phyloP scores from a whole-genome alignment of 2,888 invertebrate species.

The Philereme vetulata region DNA sequence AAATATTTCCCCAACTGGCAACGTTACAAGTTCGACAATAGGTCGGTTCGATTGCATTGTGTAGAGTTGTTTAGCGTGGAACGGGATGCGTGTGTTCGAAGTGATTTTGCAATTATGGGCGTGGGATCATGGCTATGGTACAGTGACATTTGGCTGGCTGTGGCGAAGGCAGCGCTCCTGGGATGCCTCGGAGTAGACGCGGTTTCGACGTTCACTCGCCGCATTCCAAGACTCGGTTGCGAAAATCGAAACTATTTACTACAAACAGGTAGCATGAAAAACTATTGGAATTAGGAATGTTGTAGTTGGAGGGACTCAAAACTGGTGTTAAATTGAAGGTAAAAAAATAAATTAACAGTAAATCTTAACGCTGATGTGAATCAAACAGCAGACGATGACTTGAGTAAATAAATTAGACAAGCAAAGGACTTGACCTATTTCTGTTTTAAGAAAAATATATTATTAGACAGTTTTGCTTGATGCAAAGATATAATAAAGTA shows the following conservation, averaged over 20 bases:
- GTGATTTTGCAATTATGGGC: slow-evolving; percentile 42
- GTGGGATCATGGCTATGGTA: slow-evolving; percentile 65
- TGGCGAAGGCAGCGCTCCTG: slow-evolving; percentile 55
- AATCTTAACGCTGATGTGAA: slow-evolving; percentile 1
- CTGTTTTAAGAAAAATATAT: slow-evolving; percentile 2
- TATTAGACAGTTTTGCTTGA: slow-evolving; percentile 6
- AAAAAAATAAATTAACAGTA: background rate
- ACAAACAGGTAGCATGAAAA: slow-evolving; percentile 35
- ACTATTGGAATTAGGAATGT: slow-evolving; percentile 21
- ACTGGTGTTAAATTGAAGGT: slow-evolving; percentile 2
- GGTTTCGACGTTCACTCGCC: slow-evolving; percentile 70
- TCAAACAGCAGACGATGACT: background rate
- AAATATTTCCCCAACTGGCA: slow-evolving; percentile 62
- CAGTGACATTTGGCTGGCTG: slow-evolving; percentile 69
- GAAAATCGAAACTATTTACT: slow-evolving; percentile 54
- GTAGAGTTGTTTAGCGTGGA: slow-evolving; percentile 31
- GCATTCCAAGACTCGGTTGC: slow-evolving; percentile 68
- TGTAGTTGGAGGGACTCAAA: slow-evolving; percentile 9
- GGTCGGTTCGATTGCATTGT: slow-evolving; percentile 35
- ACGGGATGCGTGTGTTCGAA: slow-evolving; percentile 40
- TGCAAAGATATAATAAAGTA: slow-evolving; percentile 28
- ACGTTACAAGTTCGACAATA: slow-evolving; percentile 43
- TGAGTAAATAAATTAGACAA: background rate
- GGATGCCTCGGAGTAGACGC: slow-evolving; percentile 59
- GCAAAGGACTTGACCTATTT: slow-evolving; percentile 11